Evolutionary conservation across 2,797 vertebrate species (phyloP), one percentile per base, ranked within the genome.

Genomic region (Psittacula echo): DNA sequence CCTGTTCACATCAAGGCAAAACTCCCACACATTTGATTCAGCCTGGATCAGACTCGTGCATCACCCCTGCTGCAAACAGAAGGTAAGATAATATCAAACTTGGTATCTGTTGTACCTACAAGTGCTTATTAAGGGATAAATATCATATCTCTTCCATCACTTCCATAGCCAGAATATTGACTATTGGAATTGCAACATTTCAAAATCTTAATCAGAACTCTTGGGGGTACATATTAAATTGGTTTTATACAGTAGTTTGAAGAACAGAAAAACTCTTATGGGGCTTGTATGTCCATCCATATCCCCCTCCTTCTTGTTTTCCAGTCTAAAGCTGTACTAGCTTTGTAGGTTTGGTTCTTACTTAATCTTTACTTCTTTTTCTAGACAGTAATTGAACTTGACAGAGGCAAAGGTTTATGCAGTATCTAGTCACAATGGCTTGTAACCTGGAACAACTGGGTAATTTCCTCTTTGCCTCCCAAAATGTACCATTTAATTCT

Each of bases 391-490:
- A 71, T 68, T 65, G 50, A 20, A 66, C 37, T 71, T 60, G 76
- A 65, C 66, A 84, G 45, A 81, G 23, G 39, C 50, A 58, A 85
- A 62, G 19, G 15, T 75, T 91, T 94, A 44, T 22, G 62, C 30
- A 65, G 65, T 58, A 54, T 75, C 39, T 80, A 30, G 61, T 85
- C 47, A 37, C 27, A 71, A 50, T 78, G 24, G 72, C 73, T 94
- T 88, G 42, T 61, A 93, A 75, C 85, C 50, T 88, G 82, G 41
- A 89, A 93, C 83, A 86, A 44, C 14, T 26, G 32, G 70, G 39
- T 81, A 81, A 75, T 76, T 96, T 95, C 66, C 75, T 89, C 65
- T 84, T 66, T 73, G 58, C 45, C 39, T 88, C 79, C 53, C 73
- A 61, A 72, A 82, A 68, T 41, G 32, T 93, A 79, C 53, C 47